A percentile compares a stretch with the other conserved stretches of the same genome.
These are phyloP conservation scores for Limonius californicus DNA, from an alignment of 1,140 invertebrate species.

Conservation along the genomic window DNA sequence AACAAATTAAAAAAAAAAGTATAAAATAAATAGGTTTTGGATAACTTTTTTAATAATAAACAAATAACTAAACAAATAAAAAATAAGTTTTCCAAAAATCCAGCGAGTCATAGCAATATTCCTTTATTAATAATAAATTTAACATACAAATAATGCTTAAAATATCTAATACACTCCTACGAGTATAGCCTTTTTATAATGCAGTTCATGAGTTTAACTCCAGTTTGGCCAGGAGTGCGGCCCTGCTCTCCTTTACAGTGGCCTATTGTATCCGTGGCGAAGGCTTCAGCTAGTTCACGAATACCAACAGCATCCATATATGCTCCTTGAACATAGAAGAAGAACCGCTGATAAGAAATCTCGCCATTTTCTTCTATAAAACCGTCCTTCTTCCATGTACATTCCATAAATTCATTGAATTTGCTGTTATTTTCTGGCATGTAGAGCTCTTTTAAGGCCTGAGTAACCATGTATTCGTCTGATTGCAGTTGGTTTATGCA, in stretches of 20 bases:
- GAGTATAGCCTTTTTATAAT: background rate
- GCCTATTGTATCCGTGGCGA: background rate
- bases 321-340: background rate
- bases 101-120: too few relatives aligned
- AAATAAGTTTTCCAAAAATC: too few relatives aligned
- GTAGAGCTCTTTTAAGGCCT: background rate
- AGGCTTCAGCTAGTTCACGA: background rate
- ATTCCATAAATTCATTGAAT: background rate
- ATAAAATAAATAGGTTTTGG: too few relatives aligned
- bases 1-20: too few relatives aligned
- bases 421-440: background rate
- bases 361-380: background rate
- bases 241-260: background rate
- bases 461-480: background rate
- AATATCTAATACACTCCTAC: too few relatives aligned
- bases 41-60: too few relatives aligned
- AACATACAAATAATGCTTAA: too few relatives aligned
- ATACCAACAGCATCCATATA: background rate
- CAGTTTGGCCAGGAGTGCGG: background rate
- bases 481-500: background rate
- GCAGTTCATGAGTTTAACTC: background rate
- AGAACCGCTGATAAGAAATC: background rate
- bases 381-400: background rate
- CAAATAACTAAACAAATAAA: too few relatives aligned
- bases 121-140: too few relatives aligned